These are phyloP conservation scores for Plotosus lineatus DNA, from an alignment of 2,113 vertebrate genomes.

Conservation along the genomic window DNA sequence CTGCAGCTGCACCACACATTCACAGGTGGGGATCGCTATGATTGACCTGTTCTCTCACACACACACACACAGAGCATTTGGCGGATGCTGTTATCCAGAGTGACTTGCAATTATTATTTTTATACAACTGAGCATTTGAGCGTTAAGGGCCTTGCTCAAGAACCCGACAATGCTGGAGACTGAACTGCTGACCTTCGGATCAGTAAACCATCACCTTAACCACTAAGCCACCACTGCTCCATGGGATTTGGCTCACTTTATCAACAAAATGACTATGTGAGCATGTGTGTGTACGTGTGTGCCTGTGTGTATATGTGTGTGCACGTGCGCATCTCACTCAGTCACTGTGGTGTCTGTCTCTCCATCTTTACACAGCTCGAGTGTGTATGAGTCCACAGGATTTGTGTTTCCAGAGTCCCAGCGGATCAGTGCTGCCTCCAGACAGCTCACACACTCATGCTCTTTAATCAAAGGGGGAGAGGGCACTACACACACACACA, in stretches of 20 bases:
- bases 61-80: conserved; percentile 10
- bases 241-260: no score
- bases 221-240: no score
- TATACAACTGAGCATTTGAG: no score
- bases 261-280: neutral
- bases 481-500: conserved; percentile 75
- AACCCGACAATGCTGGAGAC: no score
- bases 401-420: conserved; percentile 90
- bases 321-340: conserved; percentile 60
- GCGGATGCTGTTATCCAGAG: no score
- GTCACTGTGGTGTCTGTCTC: conserved; percentile 50
- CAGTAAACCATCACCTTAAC: no score
- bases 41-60: conserved; percentile 74
- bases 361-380: conserved; percentile 78
- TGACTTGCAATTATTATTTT: no score
- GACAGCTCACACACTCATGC: conserved; percentile 79
- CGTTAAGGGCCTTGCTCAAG: no score
- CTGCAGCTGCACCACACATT: conserved; percentile 87
- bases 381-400: conserved; percentile 89
- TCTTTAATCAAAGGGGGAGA: conserved; percentile 75
- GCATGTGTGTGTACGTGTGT: neutral
- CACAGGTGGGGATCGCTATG: conserved; percentile 88
- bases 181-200: no score
- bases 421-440: conserved; percentile 81
- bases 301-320: conserved; percentile 9